Conservation (phyloP, 2,797 vertebrate genomes). For the Myotis pilosus region DNA sequence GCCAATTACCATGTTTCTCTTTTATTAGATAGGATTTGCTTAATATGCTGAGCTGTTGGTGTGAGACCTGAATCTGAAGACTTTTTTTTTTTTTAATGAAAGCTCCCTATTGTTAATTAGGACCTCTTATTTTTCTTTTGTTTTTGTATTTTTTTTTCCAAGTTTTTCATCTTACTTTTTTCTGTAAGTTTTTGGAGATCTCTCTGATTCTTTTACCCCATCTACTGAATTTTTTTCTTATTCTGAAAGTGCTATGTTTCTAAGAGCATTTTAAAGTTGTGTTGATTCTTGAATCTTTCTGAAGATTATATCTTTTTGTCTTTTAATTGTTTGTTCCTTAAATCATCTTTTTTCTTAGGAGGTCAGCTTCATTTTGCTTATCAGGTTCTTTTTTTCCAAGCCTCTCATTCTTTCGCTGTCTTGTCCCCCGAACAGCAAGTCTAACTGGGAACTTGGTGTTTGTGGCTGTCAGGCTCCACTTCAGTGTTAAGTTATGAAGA, state of each 20-base stretch:
- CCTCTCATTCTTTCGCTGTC: background rate
- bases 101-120: background rate
- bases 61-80: background rate
- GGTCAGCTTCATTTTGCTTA: background rate
- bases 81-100: background rate
- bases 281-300: background rate
- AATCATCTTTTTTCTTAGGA: background rate
- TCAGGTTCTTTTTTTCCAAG: background rate
- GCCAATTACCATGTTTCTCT: too few species aligned
- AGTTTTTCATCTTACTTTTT: background rate
- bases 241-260: background rate
- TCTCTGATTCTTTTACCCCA: background rate
- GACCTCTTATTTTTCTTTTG: background rate
- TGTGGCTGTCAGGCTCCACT: background rate
- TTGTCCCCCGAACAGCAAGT: background rate
- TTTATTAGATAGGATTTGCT: background rate
- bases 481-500: background rate
- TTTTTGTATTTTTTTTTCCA: background rate
- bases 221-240: background rate
- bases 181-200: background rate
- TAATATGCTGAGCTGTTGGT: background rate
- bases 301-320: background rate
- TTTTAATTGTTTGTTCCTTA: conserved; percentile 32
- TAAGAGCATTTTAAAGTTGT: background rate
- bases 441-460: background rate